Conservation (phyloP, 2,113 vertebrate species). For the Tichodroma muraria region DNA sequence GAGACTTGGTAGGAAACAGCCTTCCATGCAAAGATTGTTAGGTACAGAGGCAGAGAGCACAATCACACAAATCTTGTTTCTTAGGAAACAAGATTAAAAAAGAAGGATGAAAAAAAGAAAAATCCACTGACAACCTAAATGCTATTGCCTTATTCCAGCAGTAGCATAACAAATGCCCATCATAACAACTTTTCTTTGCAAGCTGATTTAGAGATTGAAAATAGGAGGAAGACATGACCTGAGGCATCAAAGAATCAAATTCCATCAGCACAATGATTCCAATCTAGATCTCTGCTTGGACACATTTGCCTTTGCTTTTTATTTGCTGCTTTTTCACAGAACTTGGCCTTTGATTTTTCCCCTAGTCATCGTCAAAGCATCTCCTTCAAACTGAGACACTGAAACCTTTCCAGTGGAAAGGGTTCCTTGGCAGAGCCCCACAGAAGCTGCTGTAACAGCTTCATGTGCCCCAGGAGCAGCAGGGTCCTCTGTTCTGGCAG, state of each 20-base stretch:
- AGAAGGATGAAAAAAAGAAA: not conserved
- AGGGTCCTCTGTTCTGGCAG: not conserved
- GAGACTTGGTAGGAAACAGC: not conserved
- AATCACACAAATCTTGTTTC: not conserved
- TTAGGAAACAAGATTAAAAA: slow-evolving; percentile 28
- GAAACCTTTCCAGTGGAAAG: not conserved
- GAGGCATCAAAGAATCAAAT: slow-evolving; percentile 19
- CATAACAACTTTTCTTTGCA: not conserved
- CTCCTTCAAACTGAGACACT: not conserved
- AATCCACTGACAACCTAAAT: not conserved
- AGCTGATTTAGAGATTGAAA: slow-evolving; percentile 4
- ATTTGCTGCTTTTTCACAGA: not conserved
- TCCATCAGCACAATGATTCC: not conserved
- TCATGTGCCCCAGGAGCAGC: not conserved
- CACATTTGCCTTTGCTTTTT: slow-evolving; percentile 9
- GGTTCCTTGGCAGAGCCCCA: not conserved
- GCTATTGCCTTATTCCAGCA: not conserved
- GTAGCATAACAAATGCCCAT: not conserved
- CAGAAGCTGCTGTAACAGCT: not conserved
- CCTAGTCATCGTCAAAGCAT: not conserved
- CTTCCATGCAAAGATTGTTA: not conserved
- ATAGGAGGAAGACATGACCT: not conserved
- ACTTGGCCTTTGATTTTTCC: not conserved
- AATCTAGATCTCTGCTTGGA: not conserved
- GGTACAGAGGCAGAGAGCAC: not conserved